phyloP scores from a whole-genome alignment of 53 echinoderm and acorn worm species.

The Henricia sp. region DNA sequence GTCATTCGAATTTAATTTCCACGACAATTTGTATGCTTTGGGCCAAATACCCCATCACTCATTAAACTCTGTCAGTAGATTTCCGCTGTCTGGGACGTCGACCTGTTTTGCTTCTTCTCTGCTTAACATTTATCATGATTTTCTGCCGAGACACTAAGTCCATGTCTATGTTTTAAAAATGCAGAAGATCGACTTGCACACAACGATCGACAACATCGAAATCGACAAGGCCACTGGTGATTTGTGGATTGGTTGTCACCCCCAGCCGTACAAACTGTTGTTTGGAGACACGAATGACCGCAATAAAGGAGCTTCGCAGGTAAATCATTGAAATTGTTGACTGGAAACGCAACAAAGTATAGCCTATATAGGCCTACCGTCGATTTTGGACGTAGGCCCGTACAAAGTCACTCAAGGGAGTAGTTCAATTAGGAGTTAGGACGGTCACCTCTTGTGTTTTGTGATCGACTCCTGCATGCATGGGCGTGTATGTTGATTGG shows the following conservation, averaged over 20 bases:
- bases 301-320: constrained; percentile 24
- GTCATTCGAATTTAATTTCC: neutral
- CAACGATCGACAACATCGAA: constrained; percentile 41
- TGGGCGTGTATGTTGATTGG: too few relatives aligned
- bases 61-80: too few relatives aligned
- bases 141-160: neutral
- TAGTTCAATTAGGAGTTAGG: neutral
- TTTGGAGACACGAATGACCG: neutral
- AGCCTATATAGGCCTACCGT: too few relatives aligned
- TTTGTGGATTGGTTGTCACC: constrained; percentile 43
- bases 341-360: neutral
- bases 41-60: too few relatives aligned
- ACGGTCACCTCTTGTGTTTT: neutral
- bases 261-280: neutral
- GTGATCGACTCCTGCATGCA: neutral
- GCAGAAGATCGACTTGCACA: constrained; percentile 45
- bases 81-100: too few relatives aligned
- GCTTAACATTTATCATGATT: neutral
- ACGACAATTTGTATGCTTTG: neutral
- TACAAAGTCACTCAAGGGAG: neutral
- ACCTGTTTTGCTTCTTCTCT: too few relatives aligned
- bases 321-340: neutral
- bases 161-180: neutral
- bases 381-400: neutral
- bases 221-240: constrained; percentile 46